Percentiles rank a stretch among this genome's conserved stretches.
These are phyloP conservation scores for Microctenopoma lineatum DNA, from an alignment of 2,797 vertebrate species.

Conservation along the genomic window DNA sequence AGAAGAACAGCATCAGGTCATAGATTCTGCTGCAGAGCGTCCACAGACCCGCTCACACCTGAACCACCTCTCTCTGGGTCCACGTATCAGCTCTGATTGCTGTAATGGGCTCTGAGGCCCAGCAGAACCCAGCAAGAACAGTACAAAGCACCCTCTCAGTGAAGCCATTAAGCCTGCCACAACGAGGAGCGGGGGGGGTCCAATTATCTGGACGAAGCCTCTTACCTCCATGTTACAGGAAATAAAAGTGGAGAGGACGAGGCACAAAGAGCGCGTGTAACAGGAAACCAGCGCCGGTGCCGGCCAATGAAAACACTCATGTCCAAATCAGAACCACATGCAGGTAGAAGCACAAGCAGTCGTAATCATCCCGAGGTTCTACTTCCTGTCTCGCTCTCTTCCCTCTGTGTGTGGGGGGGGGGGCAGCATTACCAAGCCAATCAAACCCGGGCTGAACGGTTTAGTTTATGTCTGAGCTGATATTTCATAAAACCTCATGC, in stretches of 20 bases:
- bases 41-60: constrained; percentile 62
- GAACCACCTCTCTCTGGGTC: constrained; percentile 43
- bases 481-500: too few species aligned
- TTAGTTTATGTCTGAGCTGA: background rate
- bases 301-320: constrained; percentile 80
- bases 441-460: background rate
- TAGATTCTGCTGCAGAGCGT: constrained; percentile 48
- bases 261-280: constrained; percentile 66
- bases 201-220: constrained; percentile 67
- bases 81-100: constrained; percentile 69
- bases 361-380: constrained; percentile 70
- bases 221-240: constrained; percentile 64
- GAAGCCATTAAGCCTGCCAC: constrained; percentile 72
- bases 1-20: too few species aligned
- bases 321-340: constrained; percentile 84
- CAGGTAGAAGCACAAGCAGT: constrained; percentile 47
- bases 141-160: constrained; percentile 55
- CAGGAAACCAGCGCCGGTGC: constrained; percentile 60
- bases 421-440: constrained; percentile 4
- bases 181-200: constrained; percentile 39
- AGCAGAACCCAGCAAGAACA: constrained; percentile 55
- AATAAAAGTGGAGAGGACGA: constrained; percentile 65
- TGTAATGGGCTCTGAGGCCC: constrained; percentile 74
- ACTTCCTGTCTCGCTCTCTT: constrained; percentile 78
- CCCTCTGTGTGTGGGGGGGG: constrained; percentile 16